These are phyloP conservation scores for Danio aesculapii DNA, from an alignment of 2,797 vertebrate genomes.

Conservation along the genomic window DNA sequence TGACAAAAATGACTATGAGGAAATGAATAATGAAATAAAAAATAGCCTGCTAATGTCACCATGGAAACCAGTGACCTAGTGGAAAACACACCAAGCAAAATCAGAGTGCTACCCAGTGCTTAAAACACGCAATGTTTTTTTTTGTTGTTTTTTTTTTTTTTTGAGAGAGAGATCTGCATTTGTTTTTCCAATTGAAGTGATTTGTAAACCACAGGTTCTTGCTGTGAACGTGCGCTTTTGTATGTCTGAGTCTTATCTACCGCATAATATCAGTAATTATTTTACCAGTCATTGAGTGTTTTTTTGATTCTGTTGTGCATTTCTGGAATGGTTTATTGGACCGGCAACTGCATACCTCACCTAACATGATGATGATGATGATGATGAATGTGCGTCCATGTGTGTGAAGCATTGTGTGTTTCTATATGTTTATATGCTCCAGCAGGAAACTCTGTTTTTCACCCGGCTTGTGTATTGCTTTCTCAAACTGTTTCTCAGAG, in stretches of 20 bases:
- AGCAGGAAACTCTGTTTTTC: constrained; percentile 31
- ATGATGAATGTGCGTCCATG: constrained; percentile 10
- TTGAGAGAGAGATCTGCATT: background rate
- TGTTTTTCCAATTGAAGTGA: background rate
- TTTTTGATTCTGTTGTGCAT: constrained; percentile 17
- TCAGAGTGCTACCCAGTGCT: constrained; percentile 42
- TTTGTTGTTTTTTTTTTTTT: constrained; percentile 10
- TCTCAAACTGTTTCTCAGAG: constrained; percentile 25
- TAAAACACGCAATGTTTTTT: background rate
- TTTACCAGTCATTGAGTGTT: constrained; percentile 8
- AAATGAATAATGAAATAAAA: constrained; percentile 51
- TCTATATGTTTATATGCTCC: background rate
- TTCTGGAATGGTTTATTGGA: constrained; percentile 8
- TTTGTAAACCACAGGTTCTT: constrained; percentile 23
- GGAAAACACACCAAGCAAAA: constrained; percentile 20
- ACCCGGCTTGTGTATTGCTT: constrained; percentile 21
- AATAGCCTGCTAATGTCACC: constrained; percentile 42
- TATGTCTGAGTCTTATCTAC: constrained; percentile 9
- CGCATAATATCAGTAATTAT: constrained; percentile 1
- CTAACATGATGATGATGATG: constrained; percentile 8
- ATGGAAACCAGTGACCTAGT: constrained; percentile 58
- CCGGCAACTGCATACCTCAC: constrained; percentile 7
- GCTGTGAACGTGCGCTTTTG: background rate
- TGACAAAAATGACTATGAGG: constrained; percentile 29
- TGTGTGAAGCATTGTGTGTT: background rate